Evolutionary conservation across 2,888 invertebrate genomes (phyloP).

Genomic region (Lamellibrachia columna): DNA sequence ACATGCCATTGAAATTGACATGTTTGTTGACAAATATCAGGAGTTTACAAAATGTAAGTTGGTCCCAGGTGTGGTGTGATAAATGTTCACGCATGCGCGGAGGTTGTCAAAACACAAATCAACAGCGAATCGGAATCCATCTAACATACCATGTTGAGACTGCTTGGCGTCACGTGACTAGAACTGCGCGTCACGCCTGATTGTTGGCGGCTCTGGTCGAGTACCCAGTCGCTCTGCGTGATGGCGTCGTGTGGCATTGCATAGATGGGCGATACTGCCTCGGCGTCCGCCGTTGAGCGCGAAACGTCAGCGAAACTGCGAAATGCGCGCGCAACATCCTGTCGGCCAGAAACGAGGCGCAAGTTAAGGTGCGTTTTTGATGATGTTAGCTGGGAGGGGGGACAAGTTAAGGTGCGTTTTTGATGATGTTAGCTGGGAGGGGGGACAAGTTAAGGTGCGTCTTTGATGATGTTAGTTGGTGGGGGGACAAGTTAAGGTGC

Average conservation of each 20-base stretch:
- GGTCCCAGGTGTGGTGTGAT: not conserved
- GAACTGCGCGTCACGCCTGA: not conserved
- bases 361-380: not conserved
- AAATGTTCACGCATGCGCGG: not conserved
- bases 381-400: too few relatives aligned
- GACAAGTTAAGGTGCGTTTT: too few relatives aligned
- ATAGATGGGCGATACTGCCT: not conserved
- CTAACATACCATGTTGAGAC: not conserved
- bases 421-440: too few relatives aligned
- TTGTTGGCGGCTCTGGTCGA: not conserved
- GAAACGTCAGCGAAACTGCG: not conserved
- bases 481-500: too few relatives aligned
- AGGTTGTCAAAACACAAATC: not conserved
- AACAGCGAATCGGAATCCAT: not conserved
- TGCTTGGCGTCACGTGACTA: not conserved
- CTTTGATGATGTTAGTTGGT: too few relatives aligned
- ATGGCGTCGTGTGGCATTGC: not conserved
- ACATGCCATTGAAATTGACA: too few relatives aligned
- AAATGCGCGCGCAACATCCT: constrained; percentile 6
- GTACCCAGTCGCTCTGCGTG: constrained; percentile 12
- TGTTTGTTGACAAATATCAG: too few relatives aligned
- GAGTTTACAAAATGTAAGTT: too few relatives aligned
- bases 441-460: too few relatives aligned
- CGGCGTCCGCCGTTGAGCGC: not conserved
- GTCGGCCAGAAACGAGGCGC: not conserved